Evolutionary conservation across 2,113 vertebrate species (phyloP).

Genomic region (Tachysurus fulvidraco): DNA sequence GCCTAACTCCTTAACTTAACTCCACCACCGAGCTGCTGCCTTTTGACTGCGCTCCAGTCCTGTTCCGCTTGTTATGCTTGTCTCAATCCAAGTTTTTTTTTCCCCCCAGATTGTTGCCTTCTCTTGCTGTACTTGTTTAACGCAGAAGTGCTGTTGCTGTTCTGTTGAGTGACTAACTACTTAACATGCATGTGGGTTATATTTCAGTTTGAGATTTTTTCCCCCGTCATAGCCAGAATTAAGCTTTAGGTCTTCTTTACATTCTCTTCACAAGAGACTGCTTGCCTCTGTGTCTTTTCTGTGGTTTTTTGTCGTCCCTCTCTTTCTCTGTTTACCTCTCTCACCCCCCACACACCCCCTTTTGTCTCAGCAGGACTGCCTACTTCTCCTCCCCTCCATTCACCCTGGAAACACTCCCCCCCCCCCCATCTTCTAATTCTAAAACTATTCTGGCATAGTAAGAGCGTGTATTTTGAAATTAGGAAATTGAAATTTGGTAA

Average conservation of each 20-base stretch:
- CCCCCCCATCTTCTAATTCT: conserved; percentile 9
- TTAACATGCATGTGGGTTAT: neutral
- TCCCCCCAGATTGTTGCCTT: neutral
- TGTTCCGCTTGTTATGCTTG: neutral
- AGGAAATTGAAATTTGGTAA: neutral
- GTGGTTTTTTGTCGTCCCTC: neutral
- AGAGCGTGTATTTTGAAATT: neutral
- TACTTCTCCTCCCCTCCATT: conserved; percentile 54
- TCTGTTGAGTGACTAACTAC: conserved; percentile 1
- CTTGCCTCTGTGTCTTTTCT: neutral
- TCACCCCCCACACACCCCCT: conserved; percentile 51
- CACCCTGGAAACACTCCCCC: conserved; percentile 52
- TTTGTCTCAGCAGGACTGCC: conserved; percentile 42
- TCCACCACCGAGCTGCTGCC: neutral
- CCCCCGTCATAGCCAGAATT: conserved; percentile 8
- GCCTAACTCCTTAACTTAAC: neutral
- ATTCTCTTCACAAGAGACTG: conserved; percentile 4
- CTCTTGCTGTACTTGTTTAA: neutral
- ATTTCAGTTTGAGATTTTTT: neutral
- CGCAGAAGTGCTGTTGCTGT: neutral
- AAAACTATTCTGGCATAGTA: conserved; percentile 45
- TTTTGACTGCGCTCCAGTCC: conserved; percentile 10
- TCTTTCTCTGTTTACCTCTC: conserved; percentile 13
- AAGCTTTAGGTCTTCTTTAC: neutral
- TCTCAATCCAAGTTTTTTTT: neutral